A percentile compares a stretch with the other conserved stretches of the same genome.
Conservation (phyloP, 1,140 invertebrate species). For the Stratiolaelaps scimitus region DNA sequence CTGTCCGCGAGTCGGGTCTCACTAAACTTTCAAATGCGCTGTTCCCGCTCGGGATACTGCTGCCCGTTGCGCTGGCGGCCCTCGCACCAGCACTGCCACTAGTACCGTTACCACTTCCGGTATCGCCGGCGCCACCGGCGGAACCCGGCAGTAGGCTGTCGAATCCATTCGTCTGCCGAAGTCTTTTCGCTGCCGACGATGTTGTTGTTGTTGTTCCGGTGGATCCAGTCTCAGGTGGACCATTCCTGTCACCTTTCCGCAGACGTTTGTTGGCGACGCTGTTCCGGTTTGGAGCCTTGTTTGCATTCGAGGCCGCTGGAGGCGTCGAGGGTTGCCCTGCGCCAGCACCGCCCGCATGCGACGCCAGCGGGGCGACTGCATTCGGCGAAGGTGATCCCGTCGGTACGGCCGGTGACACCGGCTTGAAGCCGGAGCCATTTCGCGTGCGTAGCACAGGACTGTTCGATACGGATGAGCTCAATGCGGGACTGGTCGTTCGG, state of each 20-base stretch:
- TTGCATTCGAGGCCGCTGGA: neutral
- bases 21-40: slow-evolving; percentile 29
- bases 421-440: slow-evolving; percentile 23
- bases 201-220: neutral
- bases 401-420: neutral
- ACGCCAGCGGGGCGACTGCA: slow-evolving; percentile 17
- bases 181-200: neutral
- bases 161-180: slow-evolving; percentile 1
- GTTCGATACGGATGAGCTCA: slow-evolving; percentile 10
- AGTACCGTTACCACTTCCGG: too few species aligned
- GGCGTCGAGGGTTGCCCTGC: neutral
- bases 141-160: slow-evolving; percentile 7
- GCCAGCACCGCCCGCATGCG: neutral
- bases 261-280: slow-evolving; percentile 25
- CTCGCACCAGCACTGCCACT: neutral
- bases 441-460: slow-evolving; percentile 20
- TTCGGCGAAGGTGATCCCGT: slow-evolving; percentile 17
- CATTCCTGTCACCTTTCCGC: slow-evolving; percentile 1
- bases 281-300: slow-evolving; percentile 9
- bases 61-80: neutral
- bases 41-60: slow-evolving; percentile 15
- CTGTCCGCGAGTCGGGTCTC: slow-evolving; percentile 25
- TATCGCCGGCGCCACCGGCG: too few species aligned
- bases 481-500: slow-evolving; percentile 3
- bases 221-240: neutral